These are phyloP conservation scores for Anguilla marmorata DNA, from an alignment of 2,797 vertebrate species.

Conservation along the genomic window DNA sequence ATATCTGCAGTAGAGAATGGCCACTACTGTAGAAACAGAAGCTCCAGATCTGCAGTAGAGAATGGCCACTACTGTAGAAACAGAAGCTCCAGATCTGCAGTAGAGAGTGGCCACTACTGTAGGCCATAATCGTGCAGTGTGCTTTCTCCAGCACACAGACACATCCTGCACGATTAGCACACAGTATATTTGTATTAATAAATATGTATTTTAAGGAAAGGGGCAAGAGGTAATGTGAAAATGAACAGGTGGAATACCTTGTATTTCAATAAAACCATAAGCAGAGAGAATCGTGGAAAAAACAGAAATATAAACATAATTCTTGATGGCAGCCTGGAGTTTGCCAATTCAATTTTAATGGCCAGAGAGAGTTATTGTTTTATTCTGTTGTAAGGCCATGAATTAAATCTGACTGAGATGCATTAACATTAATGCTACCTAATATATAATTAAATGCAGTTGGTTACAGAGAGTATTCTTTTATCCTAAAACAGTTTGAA, in stretches of 20 bases:
- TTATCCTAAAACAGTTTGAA: slow-evolving; percentile 27
- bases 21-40: no score
- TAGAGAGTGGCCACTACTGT: no score
- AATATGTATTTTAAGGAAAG: slow-evolving; percentile 18
- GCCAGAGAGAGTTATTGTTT: slow-evolving; percentile 49
- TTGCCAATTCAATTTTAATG: slow-evolving; percentile 52
- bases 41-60: no score
- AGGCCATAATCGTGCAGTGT: no score
- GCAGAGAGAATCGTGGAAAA: slow-evolving; percentile 23
- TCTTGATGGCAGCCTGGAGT: slow-evolving; percentile 36
- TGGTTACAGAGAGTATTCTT: slow-evolving; percentile 43
- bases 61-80: no score
- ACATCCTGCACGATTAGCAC: background rate
- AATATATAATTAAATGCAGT: slow-evolving; percentile 47
- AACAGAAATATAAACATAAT: slow-evolving; percentile 18
- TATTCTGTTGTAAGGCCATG: slow-evolving; percentile 43
- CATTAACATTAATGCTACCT: slow-evolving; percentile 45
- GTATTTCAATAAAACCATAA: background rate
- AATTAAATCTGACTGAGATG: slow-evolving; percentile 42
- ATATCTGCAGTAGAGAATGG: no score
- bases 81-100: no score
- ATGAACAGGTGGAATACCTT: slow-evolving; percentile 30
- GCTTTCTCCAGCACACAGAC: background rate
- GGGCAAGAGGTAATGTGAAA: background rate
- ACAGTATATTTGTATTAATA: slow-evolving; percentile 19